Evolutionary conservation across 2,797 vertebrate genomes (phyloP), one percentile per base, ranked within the genome.

Genomic region (Synanceia verrucosa): DNA sequence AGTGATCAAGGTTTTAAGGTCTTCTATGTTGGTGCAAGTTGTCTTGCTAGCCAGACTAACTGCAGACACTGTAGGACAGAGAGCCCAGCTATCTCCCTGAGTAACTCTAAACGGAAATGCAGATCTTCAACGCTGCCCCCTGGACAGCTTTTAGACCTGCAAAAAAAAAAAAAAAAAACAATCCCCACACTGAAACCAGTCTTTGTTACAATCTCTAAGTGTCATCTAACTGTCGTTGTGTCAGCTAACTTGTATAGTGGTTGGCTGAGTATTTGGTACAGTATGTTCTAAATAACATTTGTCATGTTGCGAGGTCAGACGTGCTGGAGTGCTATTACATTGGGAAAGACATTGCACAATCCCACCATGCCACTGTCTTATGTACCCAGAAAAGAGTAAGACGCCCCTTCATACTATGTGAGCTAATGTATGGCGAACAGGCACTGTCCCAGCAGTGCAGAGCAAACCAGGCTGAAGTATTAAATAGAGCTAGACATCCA

Each of bases 1-100:
- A 96, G 95, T 94, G 95, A 94, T 94, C 89, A 94, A 95, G 94
- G 94, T 93, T 95, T 89, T 86, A 91, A 94, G 92, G 91, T 93
- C 89, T 90, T 91, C 89, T 91, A 89, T 75, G 78, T 91, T 79
- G 89, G 90, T 94, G 92, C 87, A 86, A 92, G 85, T 83, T 93
- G 92, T 93, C 91, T 75, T 84, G 89, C 87, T 85, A 90, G 88
- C 84, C 80, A 47, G 63, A 89, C 89, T 86, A 87, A 84, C 80
- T 87, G 90, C 86, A 88, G 91, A 92, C 86, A 87, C 88, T 89
- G 82, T 71, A 86, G 88, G 87, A 92, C 92, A 85, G 90, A 94
- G 92, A 94, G 93, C 91, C 91, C 90, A 93, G 92, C 91, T 92
- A 94, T 94, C 94, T 94, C 94, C 94, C 94, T 94, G 94, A 95